Base-by-base conservation (phyloP, 1,140 invertebrate species). In the Coboldia fuscipes region DNA sequence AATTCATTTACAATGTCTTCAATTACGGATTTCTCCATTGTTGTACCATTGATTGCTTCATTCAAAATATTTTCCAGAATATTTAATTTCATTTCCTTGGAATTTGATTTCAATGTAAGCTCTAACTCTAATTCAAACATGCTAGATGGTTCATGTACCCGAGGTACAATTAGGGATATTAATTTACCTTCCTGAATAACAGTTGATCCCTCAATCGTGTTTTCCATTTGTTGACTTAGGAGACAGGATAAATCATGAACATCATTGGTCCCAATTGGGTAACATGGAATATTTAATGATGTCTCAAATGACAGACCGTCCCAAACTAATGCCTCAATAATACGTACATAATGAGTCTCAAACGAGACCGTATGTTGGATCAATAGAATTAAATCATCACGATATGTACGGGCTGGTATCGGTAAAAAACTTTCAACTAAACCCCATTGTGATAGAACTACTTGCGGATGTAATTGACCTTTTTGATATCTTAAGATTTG, bases 361-460 rank as follows among this genome's bases (percentile, higher is more conserved):
- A 60, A 57, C 23, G 50, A 39, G 0, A 65, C 42, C 3, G 43
- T 42, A 37, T 61, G 56, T 45, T 65, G 60, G 23, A 59, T 55
- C n/a, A 66, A 39, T 15, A 66, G 37, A 30, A 63, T 39, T 2
- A 60, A 43, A 44, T 65, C 61, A 42, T 65, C 58, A 17, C 58
- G 46, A 34, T 60, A 61, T 3, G 50, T 61, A 30, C 48, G 47
- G 10, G 59, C 41, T 1, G 53, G 49, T n/a, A 64, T 44, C 1
- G 58, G 48, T 21, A 62, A 30, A 39, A 58, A 62, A n/a, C 46
- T 30, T 34, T 54, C 50, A 1, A 52, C 46, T 1, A 54, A 17
- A 10, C 46, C 54, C 24, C 53, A 55, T 35, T 48, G 42, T 19
- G 43, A 49, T 3, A 64, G 52, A 14, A 53, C 38, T 4, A 48